Conservation (phyloP, 2,888 invertebrate species). For the Helicoverpa assulta region DNA sequence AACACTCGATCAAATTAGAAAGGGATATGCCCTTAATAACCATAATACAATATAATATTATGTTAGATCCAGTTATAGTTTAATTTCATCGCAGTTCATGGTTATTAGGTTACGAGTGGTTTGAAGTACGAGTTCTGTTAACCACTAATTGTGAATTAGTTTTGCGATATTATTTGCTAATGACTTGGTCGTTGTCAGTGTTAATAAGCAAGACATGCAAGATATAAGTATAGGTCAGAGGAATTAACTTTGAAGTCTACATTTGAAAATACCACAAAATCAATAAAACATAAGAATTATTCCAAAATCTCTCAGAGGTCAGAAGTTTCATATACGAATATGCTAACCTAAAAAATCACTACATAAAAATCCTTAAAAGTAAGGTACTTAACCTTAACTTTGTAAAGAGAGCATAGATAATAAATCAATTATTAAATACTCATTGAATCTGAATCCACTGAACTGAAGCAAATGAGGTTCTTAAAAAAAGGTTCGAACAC, state of each 20-base stretch:
- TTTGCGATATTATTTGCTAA: background rate
- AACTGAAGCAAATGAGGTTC: constrained; percentile 22
- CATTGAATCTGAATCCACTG: constrained; percentile 9
- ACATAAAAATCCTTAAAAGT: background rate
- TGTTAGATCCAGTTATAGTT: constrained; percentile 23
- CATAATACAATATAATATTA: background rate
- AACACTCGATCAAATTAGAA: constrained; percentile 45
- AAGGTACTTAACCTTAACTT: background rate
- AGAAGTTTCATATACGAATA: too few species aligned
- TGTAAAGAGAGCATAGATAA: background rate
- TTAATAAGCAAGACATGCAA: too few species aligned
- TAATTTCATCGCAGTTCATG: constrained; percentile 19
- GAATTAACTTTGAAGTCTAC: too few species aligned
- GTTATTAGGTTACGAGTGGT: constrained; percentile 1
- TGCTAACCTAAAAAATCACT: background rate
- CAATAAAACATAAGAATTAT: too few species aligned
- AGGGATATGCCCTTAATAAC: constrained; percentile 29
- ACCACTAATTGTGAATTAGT: background rate
- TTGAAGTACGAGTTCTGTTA: constrained; percentile 8
- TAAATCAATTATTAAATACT: background rate
- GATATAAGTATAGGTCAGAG: too few species aligned
- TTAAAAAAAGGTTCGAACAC: constrained; percentile 33
- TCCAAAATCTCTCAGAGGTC: too few species aligned
- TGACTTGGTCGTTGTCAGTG: background rate
- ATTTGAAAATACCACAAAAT: too few species aligned